phyloP scores from a whole-genome alignment of 2,113 vertebrate genomes.

The Apteryx owenii region DNA sequence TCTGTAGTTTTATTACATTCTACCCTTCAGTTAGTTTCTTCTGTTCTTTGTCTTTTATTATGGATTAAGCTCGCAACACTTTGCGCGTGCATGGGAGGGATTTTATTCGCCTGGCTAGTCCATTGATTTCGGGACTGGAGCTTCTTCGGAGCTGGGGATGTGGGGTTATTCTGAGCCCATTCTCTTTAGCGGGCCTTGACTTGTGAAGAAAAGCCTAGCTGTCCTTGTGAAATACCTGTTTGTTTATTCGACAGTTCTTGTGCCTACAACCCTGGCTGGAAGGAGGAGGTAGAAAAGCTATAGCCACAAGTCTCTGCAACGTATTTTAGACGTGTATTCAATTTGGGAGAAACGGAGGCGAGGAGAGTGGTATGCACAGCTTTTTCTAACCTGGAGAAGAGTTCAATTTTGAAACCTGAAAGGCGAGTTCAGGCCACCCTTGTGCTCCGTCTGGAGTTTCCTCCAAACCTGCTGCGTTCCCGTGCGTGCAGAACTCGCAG shows the following conservation, averaged over 20 bases:
- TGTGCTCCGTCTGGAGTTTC: background rate
- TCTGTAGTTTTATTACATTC: background rate
- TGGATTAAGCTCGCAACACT: accelerated
- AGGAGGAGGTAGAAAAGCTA: background rate
- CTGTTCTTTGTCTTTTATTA: background rate
- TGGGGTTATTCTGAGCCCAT: background rate
- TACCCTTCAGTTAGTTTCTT: no score
- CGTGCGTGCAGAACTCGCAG: no score
- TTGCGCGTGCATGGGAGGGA: background rate
- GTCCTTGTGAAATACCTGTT: background rate
- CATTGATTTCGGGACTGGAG: background rate
- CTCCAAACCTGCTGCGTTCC: background rate
- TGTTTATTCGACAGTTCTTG: background rate
- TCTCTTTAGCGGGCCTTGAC: background rate
- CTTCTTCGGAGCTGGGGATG: background rate
- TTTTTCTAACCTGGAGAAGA: background rate
- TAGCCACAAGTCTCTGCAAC: background rate
- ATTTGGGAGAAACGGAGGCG: background rate
- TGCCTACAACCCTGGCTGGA: background rate
- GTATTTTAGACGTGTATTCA: background rate
- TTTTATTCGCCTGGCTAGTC: background rate
- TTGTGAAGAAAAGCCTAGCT: background rate
- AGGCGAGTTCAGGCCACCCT: no score
- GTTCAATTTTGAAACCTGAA: background rate
- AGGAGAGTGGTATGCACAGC: no score